A percentile compares a stretch with the other conserved stretches of the same genome.
Evolutionary conservation across 1,140 invertebrate genomes (phyloP).

Genomic region (Luehdorfia chinensis): DNA sequence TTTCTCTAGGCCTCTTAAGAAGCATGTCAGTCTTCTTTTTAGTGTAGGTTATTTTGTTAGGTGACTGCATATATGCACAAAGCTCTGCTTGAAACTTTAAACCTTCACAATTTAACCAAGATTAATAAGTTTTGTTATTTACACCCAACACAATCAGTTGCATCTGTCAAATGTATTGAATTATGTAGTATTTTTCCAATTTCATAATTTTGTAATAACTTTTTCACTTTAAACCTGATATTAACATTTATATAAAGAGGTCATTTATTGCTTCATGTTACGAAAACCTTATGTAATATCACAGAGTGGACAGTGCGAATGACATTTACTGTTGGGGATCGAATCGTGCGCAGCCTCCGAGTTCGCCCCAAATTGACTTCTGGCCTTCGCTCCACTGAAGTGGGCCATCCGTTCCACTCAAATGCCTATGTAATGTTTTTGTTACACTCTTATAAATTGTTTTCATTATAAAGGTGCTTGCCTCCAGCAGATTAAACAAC

Average conservation of each 20-base stretch:
- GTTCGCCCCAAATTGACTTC: constrained; percentile 52
- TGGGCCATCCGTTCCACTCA: constrained; percentile 37
- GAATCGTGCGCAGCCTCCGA: constrained; percentile 42
- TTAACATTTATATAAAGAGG: constrained; percentile 27
- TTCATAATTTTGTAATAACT: constrained; percentile 13
- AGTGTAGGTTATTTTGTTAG: constrained; percentile 47
- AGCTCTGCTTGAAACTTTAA: constrained; percentile 5
- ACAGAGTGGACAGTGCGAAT: constrained; percentile 35
- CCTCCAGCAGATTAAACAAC: background rate
- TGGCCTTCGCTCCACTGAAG: constrained; percentile 45
- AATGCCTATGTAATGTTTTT: constrained; percentile 22
- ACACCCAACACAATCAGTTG: constrained; percentile 2
- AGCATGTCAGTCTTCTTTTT: constrained; percentile 70
- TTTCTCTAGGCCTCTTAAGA: constrained; percentile 45
- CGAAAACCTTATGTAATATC: constrained; percentile 27
- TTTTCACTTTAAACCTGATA: constrained; percentile 13
- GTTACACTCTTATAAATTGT: constrained; percentile 2
- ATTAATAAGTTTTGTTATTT: background rate
- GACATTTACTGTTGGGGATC: constrained; percentile 49
- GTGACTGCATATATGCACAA: constrained; percentile 13
- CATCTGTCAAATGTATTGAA: constrained; percentile 3
- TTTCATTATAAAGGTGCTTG: background rate
- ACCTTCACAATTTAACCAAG: background rate
- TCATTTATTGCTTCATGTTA: constrained; percentile 29
- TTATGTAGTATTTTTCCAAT: constrained; percentile 9